These are phyloP conservation scores for Phortica okadai DNA, from an alignment of 2,888 invertebrate genomes.

Conservation along the genomic window DNA sequence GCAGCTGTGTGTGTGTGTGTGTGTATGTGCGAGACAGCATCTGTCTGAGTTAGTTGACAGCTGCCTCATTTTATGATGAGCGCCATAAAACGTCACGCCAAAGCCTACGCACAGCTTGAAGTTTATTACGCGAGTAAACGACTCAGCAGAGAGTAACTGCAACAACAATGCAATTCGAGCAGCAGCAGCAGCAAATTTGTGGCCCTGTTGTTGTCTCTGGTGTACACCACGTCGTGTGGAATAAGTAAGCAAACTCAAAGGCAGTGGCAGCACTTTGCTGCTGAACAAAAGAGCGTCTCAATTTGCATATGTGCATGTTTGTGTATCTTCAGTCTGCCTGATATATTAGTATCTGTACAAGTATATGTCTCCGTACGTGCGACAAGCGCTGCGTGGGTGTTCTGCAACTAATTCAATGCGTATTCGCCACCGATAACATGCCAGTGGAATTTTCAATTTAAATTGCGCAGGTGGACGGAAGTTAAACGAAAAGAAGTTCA, in stretches of 20 bases:
- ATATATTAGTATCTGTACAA: too few species aligned
- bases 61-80: slow-evolving; percentile 34
- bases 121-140: neutral
- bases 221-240: neutral
- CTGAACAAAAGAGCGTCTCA: neutral
- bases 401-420: slow-evolving; percentile 19
- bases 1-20: neutral
- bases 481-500: slow-evolving; percentile 1
- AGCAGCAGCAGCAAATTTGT: too few species aligned
- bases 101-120: slow-evolving; percentile 28
- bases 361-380: neutral
- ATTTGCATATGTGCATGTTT: neutral
- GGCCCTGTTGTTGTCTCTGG: too few species aligned
- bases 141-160: neutral
- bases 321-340: neutral
- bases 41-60: slow-evolving; percentile 11
- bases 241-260: neutral
- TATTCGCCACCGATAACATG: slow-evolving; percentile 19
- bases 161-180: neutral
- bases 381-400: slow-evolving; percentile 16
- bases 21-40: neutral
- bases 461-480: slow-evolving; percentile 26
- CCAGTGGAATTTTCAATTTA: slow-evolving; percentile 21
- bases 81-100: slow-evolving; percentile 16
- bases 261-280: neutral